phyloP scores from a whole-genome alignment of 1,140 invertebrate genomes.

The Batillaria attramentaria region DNA sequence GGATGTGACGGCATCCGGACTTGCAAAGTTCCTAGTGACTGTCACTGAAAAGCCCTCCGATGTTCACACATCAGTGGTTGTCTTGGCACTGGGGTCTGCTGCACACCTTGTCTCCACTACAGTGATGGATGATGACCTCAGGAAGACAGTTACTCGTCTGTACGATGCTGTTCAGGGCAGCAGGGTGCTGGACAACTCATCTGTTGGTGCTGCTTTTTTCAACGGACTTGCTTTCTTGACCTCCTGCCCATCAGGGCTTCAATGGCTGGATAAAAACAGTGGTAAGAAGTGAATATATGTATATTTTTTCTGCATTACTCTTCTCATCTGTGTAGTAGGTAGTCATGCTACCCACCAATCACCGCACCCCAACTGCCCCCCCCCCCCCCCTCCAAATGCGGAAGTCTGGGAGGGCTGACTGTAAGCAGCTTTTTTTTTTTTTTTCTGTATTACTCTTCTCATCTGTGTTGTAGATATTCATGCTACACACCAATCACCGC shows the following conservation, averaged over 20 bases:
- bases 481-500: too few species aligned
- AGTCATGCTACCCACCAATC: too few species aligned
- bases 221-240: conserved; percentile 2
- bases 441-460: too few species aligned
- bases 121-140: not conserved
- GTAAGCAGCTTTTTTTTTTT: too few species aligned
- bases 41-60: not conserved
- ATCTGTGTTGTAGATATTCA: too few species aligned
- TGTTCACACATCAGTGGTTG: conserved; percentile 3
- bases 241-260: not conserved
- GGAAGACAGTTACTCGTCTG: conserved; percentile 7
- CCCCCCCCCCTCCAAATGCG: too few species aligned
- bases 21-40: not conserved
- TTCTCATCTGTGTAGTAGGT: too few species aligned
- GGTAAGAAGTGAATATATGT: too few species aligned
- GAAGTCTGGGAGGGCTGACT: too few species aligned
- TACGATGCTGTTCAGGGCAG: conserved; percentile 2
- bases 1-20: conserved; percentile 1
- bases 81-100: conserved; percentile 12
- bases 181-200: not conserved
- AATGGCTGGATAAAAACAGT: conserved; percentile 5
- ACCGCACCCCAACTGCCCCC: too few species aligned
- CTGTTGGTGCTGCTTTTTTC: conserved; percentile 24
- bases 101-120: not conserved
- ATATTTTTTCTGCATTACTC: too few species aligned